Conservation (phyloP, 2,113 vertebrate species). For the Limanda limanda region DNA sequence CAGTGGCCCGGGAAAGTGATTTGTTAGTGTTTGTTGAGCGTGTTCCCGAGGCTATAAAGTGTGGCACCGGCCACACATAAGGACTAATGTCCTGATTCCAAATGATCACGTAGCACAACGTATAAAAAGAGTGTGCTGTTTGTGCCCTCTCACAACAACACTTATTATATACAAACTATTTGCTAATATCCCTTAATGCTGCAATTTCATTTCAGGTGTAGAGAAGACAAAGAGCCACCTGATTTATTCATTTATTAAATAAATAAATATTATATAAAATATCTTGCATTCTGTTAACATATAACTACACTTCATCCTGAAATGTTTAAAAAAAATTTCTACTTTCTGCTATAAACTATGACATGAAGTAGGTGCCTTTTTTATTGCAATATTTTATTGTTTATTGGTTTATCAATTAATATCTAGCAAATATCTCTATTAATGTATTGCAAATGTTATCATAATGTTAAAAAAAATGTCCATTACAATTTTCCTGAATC, state of each 20-base stretch:
- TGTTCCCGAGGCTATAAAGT: constrained; percentile 75
- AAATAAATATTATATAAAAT: background rate
- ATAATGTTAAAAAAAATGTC: background rate
- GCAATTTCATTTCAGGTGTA: constrained; percentile 20
- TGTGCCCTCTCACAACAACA: constrained; percentile 46
- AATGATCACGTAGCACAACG: constrained; percentile 72
- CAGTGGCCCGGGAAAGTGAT: constrained; percentile 66
- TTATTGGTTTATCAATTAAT: background rate
- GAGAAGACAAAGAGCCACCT: constrained; percentile 12
- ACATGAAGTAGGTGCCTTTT: background rate
- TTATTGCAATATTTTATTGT: background rate
- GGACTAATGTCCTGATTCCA: constrained; percentile 71
- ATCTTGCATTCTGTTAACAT: background rate
- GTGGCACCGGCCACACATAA: constrained; percentile 75
- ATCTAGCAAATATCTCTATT: background rate
- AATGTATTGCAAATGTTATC: background rate
- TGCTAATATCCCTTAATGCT: constrained; percentile 19
- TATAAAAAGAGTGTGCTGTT: constrained; percentile 63
- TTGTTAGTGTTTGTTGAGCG: constrained; percentile 77
- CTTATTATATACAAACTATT: constrained; percentile 54
- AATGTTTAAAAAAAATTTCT: too few species aligned
- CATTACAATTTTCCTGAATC: too few species aligned
- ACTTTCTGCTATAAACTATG: background rate
- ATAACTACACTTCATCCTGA: background rate
- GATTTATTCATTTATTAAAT: background rate